Conservation (phyloP, 2,113 vertebrate species). For the Rhynchomys soricoides region DNA sequence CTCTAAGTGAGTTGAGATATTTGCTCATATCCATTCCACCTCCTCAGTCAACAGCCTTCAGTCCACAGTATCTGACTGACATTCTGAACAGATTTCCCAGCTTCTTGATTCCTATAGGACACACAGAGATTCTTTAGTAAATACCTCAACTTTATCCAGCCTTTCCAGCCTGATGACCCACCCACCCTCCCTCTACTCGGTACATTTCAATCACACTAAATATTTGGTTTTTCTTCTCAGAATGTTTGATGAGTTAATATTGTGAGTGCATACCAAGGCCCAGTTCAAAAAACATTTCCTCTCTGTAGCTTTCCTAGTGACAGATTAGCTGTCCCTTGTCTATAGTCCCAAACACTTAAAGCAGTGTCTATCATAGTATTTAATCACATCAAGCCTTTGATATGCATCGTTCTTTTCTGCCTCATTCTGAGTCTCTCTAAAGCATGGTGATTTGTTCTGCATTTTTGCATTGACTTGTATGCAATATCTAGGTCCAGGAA, state of each 20-base stretch:
- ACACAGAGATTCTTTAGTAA: background rate
- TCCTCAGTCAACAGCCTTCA: background rate
- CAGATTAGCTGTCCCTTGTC: background rate
- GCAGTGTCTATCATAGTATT: background rate
- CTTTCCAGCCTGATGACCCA: background rate
- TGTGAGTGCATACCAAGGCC: background rate
- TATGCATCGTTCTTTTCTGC: background rate
- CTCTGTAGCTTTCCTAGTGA: background rate
- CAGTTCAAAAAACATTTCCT: slow-evolving; percentile 2
- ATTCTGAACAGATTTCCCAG: background rate
- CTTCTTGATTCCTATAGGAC: background rate
- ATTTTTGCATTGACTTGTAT: background rate
- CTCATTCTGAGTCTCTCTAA: background rate
- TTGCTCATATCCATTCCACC: background rate
- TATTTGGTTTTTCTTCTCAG: slow-evolving; percentile 39
- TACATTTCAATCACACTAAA: background rate
- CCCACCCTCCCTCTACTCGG: background rate
- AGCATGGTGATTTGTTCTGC: background rate
- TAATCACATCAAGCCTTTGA: background rate
- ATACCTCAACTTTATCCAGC: background rate
- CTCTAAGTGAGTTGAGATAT: background rate
- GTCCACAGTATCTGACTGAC: background rate
- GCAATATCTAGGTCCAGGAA: background rate
- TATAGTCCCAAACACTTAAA: background rate
- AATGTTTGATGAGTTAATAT: background rate